Base-by-base conservation (phyloP, 2,888 invertebrate genomes). In the Leistus spinibarbis region DNA sequence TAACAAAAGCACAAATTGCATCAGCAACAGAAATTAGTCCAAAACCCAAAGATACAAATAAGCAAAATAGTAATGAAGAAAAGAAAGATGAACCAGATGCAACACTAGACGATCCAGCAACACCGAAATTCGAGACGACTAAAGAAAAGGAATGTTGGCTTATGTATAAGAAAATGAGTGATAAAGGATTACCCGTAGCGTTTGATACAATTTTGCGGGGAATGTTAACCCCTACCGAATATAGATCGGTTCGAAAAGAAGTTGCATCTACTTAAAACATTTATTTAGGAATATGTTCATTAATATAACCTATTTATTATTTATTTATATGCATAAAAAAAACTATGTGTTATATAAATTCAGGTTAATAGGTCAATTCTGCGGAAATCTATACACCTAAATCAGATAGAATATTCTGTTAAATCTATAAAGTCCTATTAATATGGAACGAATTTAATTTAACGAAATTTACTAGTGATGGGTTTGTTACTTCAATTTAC, bases 161-260 rank as follows among this genome's bases (percentile, higher is more conserved):
- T 76, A 85, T 91, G 77, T 92, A 90, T 80, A 88, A 89, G 78
- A 89, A 90, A 84, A 92, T 92, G 91, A 88, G 88, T 53, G 89
- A 89, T 75, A 91, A 91, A 80, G 92, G 92, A 0, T 88, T 92
- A 16, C 88, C 87, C 68, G 90, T 92, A 2, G 90, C 91, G 3
- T 92, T 90, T 79, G 92, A 92, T 77, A 92, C 92, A 0, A 90
- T 92, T 60, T 82, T 92, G 66, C 88, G 92, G 79, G 92, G 92
- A 54, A 90, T 92, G 90, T 83, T 92, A 77, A 92, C 92, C 7
- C 92, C 92, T 3, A 92, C 92, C 0, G 92, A 92, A 82, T 91
- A 92, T 81, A 87, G 92, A 78, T 85, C 90, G 80, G 86, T 91
- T 76, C 89, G 90, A 80, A 88, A 87, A 78, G 83, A 84, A 80